Base-by-base conservation (phyloP, 2,113 vertebrate species). In the Coptodon rendalli region DNA sequence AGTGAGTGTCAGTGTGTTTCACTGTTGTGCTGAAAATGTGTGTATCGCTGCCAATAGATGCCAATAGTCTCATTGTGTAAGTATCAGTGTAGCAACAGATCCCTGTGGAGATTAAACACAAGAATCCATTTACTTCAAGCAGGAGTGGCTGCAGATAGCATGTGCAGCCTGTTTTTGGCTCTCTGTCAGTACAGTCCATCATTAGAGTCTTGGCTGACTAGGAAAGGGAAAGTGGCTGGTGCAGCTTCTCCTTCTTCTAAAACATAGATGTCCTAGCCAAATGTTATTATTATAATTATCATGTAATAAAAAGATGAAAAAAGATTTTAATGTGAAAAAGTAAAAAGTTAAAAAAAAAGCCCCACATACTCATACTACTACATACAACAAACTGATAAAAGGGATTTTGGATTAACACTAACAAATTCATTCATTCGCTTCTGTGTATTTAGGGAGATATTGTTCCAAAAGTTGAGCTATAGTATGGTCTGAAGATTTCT, bases 51-150 rank as follows among this genome's bases (percentile, higher is more conserved):
- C 87, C 89, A 91, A 86, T 89, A 89, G 87, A 90, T 78, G 71
- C 71, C 71, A 50, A 78, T 89, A 84, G 85, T 91, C 81, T 87
- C 79, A 93, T 93, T 94, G 86, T 94, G 88, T 91, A 91, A 87
- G 90, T 85, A 89, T 94, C 86, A 88, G 85, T 91, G 90, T 94
- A 87, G 90, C 82, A 80, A 86, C 92, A 89, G 61, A 83, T 93
- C 94, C 88, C 93, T 82, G 83, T 81, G 57, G 89, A 94, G 88
- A 93, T 93, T 90, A 90, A 87, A 88, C 89, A 89, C 78, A 86
- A 82, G 84, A 94, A 94, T 93, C 90, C 81, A 90, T 94, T 94
- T 94, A 87, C 90, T 89, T 88, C 71, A 82, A 90, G 63, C 79
- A 57, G 90, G 87, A 83, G 87, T 80, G 57, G 89, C 80, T 14